Evolutionary conservation across 2,888 invertebrate species (phyloP).

Genomic region (Ephialtes manifestator): DNA sequence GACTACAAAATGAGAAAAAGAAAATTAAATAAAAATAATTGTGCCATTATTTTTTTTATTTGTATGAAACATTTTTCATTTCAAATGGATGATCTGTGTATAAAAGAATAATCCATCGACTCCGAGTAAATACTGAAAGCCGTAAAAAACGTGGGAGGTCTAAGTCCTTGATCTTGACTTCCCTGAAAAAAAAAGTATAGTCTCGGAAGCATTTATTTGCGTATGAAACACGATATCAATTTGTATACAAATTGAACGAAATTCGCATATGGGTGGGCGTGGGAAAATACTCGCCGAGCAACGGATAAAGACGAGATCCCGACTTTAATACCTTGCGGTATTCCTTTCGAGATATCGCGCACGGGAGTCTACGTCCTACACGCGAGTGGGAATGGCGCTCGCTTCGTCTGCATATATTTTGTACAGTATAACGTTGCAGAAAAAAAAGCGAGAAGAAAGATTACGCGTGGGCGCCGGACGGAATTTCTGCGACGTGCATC

Average conservation of each 20-base stretch:
- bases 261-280: constrained; percentile 43
- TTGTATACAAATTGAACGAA: constrained; percentile 40
- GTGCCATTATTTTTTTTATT: background rate
- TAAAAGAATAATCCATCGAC: background rate
- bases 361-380: constrained; percentile 38
- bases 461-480: constrained; percentile 26
- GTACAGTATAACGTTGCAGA: constrained; percentile 22
- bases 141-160: constrained; percentile 4
- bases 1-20: no score
- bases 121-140: background rate
- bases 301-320: constrained; percentile 19
- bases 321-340: constrained; percentile 39
- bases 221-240: constrained; percentile 34
- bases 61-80: background rate
- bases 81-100: background rate
- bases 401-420: constrained; percentile 24
- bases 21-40: no score
- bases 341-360: constrained; percentile 48
- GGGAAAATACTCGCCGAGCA: constrained; percentile 30
- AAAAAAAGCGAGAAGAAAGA: constrained; percentile 22
- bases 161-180: constrained; percentile 34
- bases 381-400: constrained; percentile 23
- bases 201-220: constrained; percentile 33
- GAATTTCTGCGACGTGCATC: constrained; percentile 7
- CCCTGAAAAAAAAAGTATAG: background rate